Conservation (phyloP, 2,797 vertebrate species). For the Yasuhikotakia modesta region DNA sequence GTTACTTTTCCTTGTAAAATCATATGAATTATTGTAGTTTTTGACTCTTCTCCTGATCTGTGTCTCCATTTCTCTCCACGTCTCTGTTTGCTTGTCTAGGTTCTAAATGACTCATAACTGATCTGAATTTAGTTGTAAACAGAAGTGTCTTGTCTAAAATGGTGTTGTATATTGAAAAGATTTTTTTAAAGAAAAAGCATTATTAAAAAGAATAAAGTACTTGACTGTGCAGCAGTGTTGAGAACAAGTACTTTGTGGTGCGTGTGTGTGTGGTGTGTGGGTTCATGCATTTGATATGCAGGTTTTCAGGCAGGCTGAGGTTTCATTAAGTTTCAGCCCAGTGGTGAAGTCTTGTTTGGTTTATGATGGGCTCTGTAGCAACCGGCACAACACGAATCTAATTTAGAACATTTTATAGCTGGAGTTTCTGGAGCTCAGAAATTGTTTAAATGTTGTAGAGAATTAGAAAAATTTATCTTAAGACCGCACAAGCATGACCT, state of each 20-base stretch:
- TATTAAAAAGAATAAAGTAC: constrained; percentile 70
- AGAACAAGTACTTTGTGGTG: not conserved
- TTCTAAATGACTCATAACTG: constrained; percentile 63
- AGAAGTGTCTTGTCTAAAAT: constrained; percentile 67
- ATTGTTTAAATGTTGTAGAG: constrained; percentile 1
- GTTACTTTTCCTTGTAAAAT: constrained; percentile 60
- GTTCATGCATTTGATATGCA: constrained; percentile 23
- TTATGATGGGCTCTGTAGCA: constrained; percentile 17
- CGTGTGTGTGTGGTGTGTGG: not conserved
- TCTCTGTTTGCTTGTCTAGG: constrained; percentile 64
- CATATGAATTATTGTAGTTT: constrained; percentile 60
- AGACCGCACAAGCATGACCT: not conserved
- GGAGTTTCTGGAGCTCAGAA: not conserved
- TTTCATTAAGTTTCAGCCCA: no score
- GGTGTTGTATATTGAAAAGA: constrained; percentile 72
- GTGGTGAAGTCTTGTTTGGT: no score
- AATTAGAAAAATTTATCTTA: not conserved
- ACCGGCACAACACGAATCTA: not conserved
- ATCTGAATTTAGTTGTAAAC: constrained; percentile 69
- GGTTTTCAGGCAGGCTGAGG: constrained; percentile 9
- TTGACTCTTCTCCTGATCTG: constrained; percentile 32
- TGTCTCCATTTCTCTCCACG: constrained; percentile 41
- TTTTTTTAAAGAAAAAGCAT: constrained; percentile 65
- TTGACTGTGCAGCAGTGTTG: constrained; percentile 68
- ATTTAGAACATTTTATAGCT: constrained; percentile 4